These are phyloP conservation scores for Tyrannus savana DNA, from an alignment of 2,113 vertebrate genomes.

Conservation along the genomic window DNA sequence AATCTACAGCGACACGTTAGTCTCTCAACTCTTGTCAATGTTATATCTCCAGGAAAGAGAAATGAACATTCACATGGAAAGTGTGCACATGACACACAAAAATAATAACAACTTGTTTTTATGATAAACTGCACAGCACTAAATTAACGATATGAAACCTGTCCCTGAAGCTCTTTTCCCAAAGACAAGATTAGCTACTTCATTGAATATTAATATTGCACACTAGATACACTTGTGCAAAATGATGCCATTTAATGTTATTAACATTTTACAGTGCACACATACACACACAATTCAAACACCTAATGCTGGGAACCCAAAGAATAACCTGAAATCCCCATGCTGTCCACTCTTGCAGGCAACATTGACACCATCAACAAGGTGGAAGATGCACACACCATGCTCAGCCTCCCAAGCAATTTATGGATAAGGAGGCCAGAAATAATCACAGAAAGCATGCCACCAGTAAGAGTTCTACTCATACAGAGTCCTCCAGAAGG, in stretches of 20 bases:
- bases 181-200: neutral
- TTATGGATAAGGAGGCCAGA: neutral
- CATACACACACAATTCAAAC: neutral
- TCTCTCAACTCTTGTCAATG: slow-evolving; percentile 28
- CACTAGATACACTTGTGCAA: neutral
- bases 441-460: neutral
- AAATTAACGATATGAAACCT: neutral
- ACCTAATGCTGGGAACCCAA: neutral
- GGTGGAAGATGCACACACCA: fast-evolving
- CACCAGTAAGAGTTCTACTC: neutral
- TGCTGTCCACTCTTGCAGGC: neutral
- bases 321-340: neutral
- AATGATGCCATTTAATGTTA: neutral
- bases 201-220: neutral
- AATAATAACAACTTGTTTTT: neutral
- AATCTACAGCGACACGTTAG: neutral
- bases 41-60: slow-evolving; percentile 1
- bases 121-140: neutral
- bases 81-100: neutral
- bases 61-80: neutral
- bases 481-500: neutral
- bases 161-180: neutral
- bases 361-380: fast-evolving
- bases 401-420: neutral
- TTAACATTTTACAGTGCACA: neutral